Conservation (phyloP, 2,113 vertebrate genomes). For the Cyrtonyx montezumae region DNA sequence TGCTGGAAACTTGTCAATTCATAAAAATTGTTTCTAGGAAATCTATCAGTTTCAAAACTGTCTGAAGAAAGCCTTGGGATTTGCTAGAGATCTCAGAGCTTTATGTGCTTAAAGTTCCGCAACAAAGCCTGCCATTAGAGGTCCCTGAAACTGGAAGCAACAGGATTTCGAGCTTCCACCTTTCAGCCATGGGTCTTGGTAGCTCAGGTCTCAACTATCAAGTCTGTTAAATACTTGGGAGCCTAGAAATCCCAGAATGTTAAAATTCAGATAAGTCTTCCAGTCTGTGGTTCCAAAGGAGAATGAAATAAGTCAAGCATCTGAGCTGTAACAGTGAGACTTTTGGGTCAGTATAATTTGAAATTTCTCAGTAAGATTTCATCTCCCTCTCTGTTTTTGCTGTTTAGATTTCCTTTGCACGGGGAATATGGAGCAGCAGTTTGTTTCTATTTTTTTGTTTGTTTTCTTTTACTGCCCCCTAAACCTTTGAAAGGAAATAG, state of each 20-base stretch:
- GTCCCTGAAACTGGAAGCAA: background rate
- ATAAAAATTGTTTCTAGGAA: background rate
- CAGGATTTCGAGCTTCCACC: background rate
- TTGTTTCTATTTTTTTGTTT: background rate
- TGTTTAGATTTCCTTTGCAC: background rate
- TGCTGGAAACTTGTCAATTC: background rate
- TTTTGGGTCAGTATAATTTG: background rate
- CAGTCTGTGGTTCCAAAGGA: background rate
- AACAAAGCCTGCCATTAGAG: background rate
- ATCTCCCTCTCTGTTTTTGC: background rate
- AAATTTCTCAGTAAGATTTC: background rate
- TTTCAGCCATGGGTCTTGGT: background rate
- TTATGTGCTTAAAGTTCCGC: background rate
- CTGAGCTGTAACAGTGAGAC: background rate
- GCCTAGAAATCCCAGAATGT: background rate
- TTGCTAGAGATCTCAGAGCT: background rate
- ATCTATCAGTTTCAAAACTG: background rate
- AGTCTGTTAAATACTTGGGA: background rate
- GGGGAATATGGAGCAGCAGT: background rate
- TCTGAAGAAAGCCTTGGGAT: background rate
- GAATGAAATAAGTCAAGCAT: background rate
- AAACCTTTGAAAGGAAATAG: background rate
- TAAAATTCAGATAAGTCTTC: background rate
- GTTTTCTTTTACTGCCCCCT: slow-evolving; percentile 4
- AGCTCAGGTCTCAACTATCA: background rate